Percentiles rank a stretch among this genome's conserved stretches.
Evolutionary conservation across 2,113 vertebrate species (phyloP).

Genomic region (Anarrhichthys ocellatus): DNA sequence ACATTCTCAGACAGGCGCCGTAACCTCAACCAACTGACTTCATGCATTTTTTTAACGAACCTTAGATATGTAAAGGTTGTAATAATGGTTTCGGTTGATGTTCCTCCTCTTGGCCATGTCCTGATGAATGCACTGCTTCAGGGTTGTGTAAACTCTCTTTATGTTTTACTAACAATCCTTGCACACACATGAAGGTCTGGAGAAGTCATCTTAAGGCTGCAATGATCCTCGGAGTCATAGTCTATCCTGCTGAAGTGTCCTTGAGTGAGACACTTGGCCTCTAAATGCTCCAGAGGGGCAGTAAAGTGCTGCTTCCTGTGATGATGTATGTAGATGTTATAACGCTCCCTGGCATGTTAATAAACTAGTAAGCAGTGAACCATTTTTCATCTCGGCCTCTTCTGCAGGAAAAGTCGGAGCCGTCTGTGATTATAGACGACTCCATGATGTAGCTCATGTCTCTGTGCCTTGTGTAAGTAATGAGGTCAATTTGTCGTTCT

Average conservation of each 20-base stretch:
- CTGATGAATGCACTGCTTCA: slow-evolving; percentile 1
- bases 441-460: neutral
- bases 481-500: slow-evolving; percentile 38
- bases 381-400: neutral
- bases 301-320: slow-evolving; percentile 33
- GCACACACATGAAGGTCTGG: neutral
- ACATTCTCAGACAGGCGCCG: slow-evolving; percentile 77
- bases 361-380: slow-evolving; percentile 35
- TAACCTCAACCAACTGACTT: slow-evolving; percentile 72
- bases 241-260: slow-evolving; percentile 33
- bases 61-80: slow-evolving; percentile 60
- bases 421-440: slow-evolving; percentile 22
- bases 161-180: slow-evolving; percentile 21
- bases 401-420: slow-evolving; percentile 14
- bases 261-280: slow-evolving; percentile 35
- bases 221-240: slow-evolving; percentile 7
- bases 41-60: slow-evolving; percentile 68
- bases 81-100: slow-evolving; percentile 48
- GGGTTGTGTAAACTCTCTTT: neutral
- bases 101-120: slow-evolving; percentile 21
- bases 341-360: slow-evolving; percentile 2
- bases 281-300: slow-evolving; percentile 30
- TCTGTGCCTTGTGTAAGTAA: slow-evolving; percentile 18
- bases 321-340: slow-evolving; percentile 13
- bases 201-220: slow-evolving; percentile 1